These are phyloP conservation scores for Ochropleura leucogaster DNA, from an alignment of 2,888 invertebrate genomes.

Conservation along the genomic window DNA sequence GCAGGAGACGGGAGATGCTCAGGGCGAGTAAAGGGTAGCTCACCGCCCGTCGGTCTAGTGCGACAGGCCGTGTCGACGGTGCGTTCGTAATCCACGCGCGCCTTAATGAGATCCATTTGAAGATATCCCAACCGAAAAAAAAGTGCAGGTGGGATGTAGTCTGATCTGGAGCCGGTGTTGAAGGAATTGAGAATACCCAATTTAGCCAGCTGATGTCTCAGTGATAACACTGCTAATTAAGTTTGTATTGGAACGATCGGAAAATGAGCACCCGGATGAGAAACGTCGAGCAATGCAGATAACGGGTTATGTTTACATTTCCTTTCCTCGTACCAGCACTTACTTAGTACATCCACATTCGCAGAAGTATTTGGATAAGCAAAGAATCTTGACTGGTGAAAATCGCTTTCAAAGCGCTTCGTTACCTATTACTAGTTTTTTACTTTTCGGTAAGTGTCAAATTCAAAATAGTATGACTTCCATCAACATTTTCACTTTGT, in stretches of 20 bases:
- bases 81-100: too few species aligned
- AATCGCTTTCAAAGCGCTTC: not conserved
- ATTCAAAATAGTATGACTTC: not conserved
- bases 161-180: too few species aligned
- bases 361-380: constrained; percentile 1
- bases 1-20: too few species aligned
- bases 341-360: not conserved
- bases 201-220: too few species aligned
- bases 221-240: not conserved
- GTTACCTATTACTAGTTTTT: not conserved
- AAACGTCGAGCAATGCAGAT: constrained; percentile 29
- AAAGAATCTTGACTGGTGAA: not conserved
- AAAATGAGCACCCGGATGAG: constrained; percentile 21
- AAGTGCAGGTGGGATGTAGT: too few species aligned
- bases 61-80: too few species aligned
- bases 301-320: constrained; percentile 36
- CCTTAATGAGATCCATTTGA: too few species aligned
- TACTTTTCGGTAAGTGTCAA: not conserved
- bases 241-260: constrained; percentile 31
- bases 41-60: too few species aligned
- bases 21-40: too few species aligned
- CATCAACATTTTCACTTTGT: not conserved
- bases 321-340: constrained; percentile 17
- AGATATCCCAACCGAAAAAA: too few species aligned
- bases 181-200: too few species aligned